A percentile compares a stretch with the other conserved stretches of the same genome.
phyloP scores from a whole-genome alignment of 92 coral and sea anemone species.

The Pocillopora meandrina region DNA sequence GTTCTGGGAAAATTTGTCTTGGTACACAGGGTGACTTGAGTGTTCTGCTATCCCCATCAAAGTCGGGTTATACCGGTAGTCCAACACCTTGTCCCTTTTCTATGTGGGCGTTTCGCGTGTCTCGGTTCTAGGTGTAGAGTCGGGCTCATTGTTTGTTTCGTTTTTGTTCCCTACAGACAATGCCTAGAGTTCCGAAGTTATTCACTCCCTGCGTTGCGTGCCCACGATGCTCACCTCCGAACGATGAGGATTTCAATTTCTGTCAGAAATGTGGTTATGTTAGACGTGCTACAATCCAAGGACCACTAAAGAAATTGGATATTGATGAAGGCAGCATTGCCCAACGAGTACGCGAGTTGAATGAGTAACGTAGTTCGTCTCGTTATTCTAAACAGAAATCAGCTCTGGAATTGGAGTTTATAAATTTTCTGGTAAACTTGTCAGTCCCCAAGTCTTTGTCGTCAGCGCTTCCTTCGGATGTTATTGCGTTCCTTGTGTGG shows the following conservation, averaged over 20 bases:
- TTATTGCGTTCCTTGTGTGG: slow-evolving; percentile 42
- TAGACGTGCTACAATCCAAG: background rate
- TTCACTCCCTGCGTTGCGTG: no score
- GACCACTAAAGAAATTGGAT: background rate
- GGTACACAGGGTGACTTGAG: no score
- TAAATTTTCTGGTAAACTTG: slow-evolving; percentile 4
- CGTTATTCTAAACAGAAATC: slow-evolving; percentile 39
- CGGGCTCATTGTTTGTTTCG: no score
- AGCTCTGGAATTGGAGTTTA: slow-evolving; percentile 26
- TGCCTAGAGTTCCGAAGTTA: no score
- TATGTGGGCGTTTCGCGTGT: slow-evolving; percentile 16
- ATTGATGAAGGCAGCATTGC: slow-evolving; percentile 22
- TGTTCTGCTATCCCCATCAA: no score
- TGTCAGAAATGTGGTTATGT: slow-evolving; percentile 41
- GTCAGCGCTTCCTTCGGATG: slow-evolving; percentile 27
- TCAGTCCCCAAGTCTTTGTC: slow-evolving; percentile 3
- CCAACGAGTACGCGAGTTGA: slow-evolving; percentile 1
- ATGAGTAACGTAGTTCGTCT: slow-evolving; percentile 3
- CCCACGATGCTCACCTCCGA: no score
- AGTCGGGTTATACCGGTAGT: no score
- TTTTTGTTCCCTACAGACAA: no score
- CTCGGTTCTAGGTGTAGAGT: no score
- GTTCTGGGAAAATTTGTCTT: no score
- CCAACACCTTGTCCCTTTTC: no score
- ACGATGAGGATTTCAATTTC: no score